Conservation (phyloP, 2,888 invertebrate species). For the Noctua pronuba region DNA sequence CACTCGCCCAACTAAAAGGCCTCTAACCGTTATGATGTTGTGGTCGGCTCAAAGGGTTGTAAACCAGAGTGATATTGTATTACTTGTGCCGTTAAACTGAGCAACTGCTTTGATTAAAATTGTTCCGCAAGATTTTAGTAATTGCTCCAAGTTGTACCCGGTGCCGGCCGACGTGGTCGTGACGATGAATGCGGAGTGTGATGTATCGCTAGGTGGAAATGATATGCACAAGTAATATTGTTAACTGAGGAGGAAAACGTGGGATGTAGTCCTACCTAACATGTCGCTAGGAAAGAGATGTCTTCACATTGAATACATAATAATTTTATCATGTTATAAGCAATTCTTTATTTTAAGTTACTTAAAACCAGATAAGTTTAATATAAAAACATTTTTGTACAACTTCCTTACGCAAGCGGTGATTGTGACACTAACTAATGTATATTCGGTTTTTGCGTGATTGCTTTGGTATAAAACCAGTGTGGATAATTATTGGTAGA, state of each 20-base stretch:
- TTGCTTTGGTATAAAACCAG: no score
- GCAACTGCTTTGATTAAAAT: constrained; percentile 65
- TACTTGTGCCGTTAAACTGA: constrained; percentile 48
- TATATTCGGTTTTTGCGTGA: no score
- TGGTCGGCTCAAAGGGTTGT: constrained; percentile 52
- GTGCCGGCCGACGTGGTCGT: neutral
- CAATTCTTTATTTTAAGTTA: no score
- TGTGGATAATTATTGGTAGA: no score
- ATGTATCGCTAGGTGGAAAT: neutral
- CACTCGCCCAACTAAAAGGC: neutral
- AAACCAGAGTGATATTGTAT: constrained; percentile 58
- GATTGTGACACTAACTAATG: no score
- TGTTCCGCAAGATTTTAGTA: constrained; percentile 57
- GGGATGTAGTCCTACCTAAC: neutral
- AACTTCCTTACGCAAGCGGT: neutral
- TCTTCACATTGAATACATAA: neutral
- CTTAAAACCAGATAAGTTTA: no score
- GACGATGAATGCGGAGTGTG: neutral
- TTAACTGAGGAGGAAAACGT: neutral
- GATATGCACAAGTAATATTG: no score
- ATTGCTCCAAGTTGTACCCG: constrained; percentile 31
- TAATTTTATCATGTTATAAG: neutral
- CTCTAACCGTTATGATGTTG: constrained; percentile 45
- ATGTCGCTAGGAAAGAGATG: neutral
- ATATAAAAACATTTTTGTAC: no score